phyloP scores from a whole-genome alignment of 2,888 invertebrate species.

The Dioctria linearis region DNA sequence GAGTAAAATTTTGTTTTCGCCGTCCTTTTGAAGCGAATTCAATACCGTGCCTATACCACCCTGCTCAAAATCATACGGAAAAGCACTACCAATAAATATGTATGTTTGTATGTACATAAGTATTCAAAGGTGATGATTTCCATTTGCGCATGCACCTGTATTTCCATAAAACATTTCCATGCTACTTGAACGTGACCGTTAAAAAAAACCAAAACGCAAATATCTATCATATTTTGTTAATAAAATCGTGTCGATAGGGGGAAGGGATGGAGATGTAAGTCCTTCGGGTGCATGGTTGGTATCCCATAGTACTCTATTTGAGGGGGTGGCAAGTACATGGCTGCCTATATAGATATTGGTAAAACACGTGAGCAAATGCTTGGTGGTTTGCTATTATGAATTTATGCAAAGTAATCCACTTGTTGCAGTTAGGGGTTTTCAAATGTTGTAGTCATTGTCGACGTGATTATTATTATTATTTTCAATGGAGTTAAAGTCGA shows the following conservation, averaged over 20 bases:
- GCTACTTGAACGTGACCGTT: slow-evolving; percentile 18
- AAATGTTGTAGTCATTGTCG: too few species aligned
- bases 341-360: slow-evolving; percentile 9
- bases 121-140: neutral
- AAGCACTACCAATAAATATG: too few species aligned
- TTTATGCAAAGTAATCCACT: slow-evolving; percentile 13
- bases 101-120: too few species aligned
- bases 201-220: slow-evolving; percentile 22
- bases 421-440: neutral
- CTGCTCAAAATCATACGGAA: too few species aligned
- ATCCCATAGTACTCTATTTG: neutral
- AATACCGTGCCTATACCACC: too few species aligned
- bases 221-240: slow-evolving; percentile 31
- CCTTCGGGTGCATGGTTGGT: neutral
- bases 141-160: neutral
- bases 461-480: too few species aligned
- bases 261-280: neutral
- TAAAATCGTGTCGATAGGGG: slow-evolving; percentile 1
- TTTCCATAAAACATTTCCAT: neutral
- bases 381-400: neutral
- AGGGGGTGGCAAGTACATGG: neutral
- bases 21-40: too few species aligned
- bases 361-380: neutral
- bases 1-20: too few species aligned
- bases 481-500: too few species aligned